Percentiles rank a stretch among this genome's conserved stretches.
Conservation (phyloP, 2,888 invertebrate genomes). For the Aphidius colemani region DNA sequence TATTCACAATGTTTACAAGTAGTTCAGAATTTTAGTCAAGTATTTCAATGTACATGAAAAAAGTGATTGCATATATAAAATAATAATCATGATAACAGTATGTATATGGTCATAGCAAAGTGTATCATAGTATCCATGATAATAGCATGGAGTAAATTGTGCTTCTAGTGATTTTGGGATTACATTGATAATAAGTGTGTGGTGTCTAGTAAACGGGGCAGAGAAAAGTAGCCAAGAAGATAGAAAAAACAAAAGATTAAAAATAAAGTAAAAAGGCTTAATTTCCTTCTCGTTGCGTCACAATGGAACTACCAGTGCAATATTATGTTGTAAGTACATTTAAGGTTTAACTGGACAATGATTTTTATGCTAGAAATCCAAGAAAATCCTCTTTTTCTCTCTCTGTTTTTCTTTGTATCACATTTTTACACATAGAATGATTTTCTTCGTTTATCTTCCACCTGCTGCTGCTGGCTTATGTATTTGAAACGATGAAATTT, state of each 20-base stretch:
- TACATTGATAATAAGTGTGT: slow-evolving; percentile 3
- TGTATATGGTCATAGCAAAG: background rate
- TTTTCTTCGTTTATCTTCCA: too few species aligned
- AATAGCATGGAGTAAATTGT: background rate
- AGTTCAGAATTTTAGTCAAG: too few species aligned
- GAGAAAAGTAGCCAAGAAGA: slow-evolving; percentile 28
- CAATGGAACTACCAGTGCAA: slow-evolving; percentile 49
- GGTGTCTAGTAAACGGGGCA: background rate
- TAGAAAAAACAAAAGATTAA: slow-evolving; percentile 32
- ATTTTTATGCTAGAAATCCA: slow-evolving; percentile 15
- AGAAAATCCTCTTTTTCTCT: background rate
- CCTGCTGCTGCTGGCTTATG: slow-evolving; percentile 1
- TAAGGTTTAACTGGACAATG: slow-evolving; percentile 36
- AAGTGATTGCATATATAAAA: background rate
- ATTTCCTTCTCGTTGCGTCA: slow-evolving; percentile 44
- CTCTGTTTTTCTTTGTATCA: slow-evolving; percentile 15
- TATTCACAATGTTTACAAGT: too few species aligned
- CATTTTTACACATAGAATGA: background rate
- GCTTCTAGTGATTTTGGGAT: slow-evolving; percentile 10
- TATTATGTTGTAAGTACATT: slow-evolving; percentile 48
- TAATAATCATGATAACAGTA: background rate
- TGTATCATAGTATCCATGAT: background rate
- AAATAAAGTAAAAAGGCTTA: slow-evolving; percentile 38
- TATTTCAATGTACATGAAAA: background rate
- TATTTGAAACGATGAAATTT: background rate